Evolutionary conservation across 2,888 invertebrate genomes (phyloP), one percentile per base, ranked within the genome.

Genomic region (Siphlonurus alternatus): DNA sequence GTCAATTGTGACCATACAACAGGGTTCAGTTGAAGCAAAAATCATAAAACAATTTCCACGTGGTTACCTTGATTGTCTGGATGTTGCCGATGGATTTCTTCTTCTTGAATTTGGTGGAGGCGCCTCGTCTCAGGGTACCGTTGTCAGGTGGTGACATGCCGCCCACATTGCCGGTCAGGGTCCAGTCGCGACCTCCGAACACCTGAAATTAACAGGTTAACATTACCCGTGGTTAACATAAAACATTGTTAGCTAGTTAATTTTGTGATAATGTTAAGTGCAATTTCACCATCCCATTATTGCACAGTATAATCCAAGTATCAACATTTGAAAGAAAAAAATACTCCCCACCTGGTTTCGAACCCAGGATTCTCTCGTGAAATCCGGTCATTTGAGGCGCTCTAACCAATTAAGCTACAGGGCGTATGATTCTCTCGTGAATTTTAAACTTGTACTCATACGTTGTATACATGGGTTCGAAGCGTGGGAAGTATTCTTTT

Each of bases 101-200:
- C 74, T 86, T 86, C 71, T 83, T 83, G 61, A 84, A 81, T 71
- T 83, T 81, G 69, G 81, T 81, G 2, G 83, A 82, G 18, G 80
- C 80, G 69, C 83, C 83, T 56, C 84, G 76, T 64, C 83, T 77
- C 54, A 83, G 74, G 1, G 80, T 79, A 25, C 82, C 82, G 22
- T 75, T 77, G 67, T 78, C 77, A 1, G 78, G 79, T 1, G 78
- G 77, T 2, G 78, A 78, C 61, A 76, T 71, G 61, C 80, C 79
- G 53, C 74, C 74, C 23, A 76, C 76, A 70, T 77, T 77, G 3
- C 79, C 82, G 19, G 84, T 84, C 1, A 80, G 74, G 0, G 88
- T 84, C 77, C 90, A 89, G 69, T 90, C 89, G 66, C 90, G 78
- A 3, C 93, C 93, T 5, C 93, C 93, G 72, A 93, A 93, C 1